These are phyloP conservation scores for Charanyca ferruginea DNA, from an alignment of 2,888 invertebrate species.

Conservation along the genomic window DNA sequence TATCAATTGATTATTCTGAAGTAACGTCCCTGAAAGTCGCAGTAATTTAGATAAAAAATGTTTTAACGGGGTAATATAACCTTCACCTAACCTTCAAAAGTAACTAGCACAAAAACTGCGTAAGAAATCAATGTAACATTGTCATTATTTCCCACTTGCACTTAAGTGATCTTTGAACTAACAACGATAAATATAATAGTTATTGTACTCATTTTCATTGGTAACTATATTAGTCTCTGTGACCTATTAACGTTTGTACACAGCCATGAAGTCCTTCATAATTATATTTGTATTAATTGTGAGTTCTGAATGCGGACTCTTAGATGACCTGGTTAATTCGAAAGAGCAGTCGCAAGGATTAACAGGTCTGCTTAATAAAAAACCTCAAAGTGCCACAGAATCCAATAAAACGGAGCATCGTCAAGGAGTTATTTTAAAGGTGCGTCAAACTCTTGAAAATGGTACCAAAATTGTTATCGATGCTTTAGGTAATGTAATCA, in stretches of 20 bases:
- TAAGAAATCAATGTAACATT: not conserved
- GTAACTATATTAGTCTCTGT: conserved; percentile 18
- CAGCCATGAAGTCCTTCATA: conserved; percentile 36
- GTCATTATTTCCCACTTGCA: conserved; percentile 26
- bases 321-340: conserved; percentile 34
- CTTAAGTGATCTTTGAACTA: conserved; percentile 50
- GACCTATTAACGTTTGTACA: conserved; percentile 30
- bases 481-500: conserved; percentile 39
- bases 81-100: no score
- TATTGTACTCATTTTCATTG: conserved; percentile 8
- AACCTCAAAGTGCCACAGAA: conserved; percentile 20
- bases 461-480: conserved; percentile 44
- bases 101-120: not conserved
- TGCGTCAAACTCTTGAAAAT: conserved; percentile 39
- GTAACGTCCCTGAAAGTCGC: no score
- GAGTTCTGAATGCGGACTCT: conserved; percentile 47
- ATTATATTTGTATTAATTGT: conserved; percentile 37
- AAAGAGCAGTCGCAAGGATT: conserved; percentile 2
- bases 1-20: no score
- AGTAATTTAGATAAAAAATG: no score
- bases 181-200: conserved; percentile 8
- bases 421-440: conserved; percentile 35
- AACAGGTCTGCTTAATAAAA: conserved; percentile 1
- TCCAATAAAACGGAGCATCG: not conserved
- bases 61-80: no score